These are phyloP conservation scores for Nothura maculosa DNA, from an alignment of 2,797 vertebrate genomes.

Conservation along the genomic window DNA sequence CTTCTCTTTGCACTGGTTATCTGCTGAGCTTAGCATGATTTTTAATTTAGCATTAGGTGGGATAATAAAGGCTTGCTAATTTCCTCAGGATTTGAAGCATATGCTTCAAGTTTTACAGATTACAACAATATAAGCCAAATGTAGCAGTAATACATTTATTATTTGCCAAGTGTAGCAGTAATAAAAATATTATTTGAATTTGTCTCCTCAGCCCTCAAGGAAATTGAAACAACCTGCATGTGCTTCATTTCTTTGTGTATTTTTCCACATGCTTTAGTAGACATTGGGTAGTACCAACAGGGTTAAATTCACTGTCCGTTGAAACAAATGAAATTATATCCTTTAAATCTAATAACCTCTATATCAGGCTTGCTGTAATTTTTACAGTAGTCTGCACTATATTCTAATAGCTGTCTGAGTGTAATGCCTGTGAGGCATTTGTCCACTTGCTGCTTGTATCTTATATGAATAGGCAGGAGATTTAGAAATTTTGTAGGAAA, in stretches of 20 bases:
- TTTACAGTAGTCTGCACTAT: slow-evolving; percentile 43
- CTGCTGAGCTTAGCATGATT: neutral
- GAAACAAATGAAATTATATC: slow-evolving; percentile 38
- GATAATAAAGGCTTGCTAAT: neutral
- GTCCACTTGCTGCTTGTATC: neutral
- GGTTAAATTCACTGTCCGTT: neutral
- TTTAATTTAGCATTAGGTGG: neutral
- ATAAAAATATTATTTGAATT: neutral
- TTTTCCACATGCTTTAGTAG: neutral
- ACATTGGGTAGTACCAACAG: neutral
- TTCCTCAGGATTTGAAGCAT: neutral
- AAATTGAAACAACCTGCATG: neutral
- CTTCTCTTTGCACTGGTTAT: neutral
- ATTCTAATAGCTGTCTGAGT: slow-evolving; percentile 36
- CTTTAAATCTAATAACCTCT: slow-evolving; percentile 21
- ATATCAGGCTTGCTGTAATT: slow-evolving; percentile 22
- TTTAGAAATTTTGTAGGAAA: neutral
- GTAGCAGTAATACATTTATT: neutral
- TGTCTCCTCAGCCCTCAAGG: neutral
- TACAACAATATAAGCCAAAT: neutral
- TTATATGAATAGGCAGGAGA: neutral
- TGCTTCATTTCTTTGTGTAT: neutral
- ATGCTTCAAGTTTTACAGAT: neutral
- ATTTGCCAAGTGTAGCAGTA: neutral
- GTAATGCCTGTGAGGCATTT: slow-evolving; percentile 29